phyloP scores from a whole-genome alignment of 2,113 vertebrate species.

The Tretioscincus oriximinensis region DNA sequence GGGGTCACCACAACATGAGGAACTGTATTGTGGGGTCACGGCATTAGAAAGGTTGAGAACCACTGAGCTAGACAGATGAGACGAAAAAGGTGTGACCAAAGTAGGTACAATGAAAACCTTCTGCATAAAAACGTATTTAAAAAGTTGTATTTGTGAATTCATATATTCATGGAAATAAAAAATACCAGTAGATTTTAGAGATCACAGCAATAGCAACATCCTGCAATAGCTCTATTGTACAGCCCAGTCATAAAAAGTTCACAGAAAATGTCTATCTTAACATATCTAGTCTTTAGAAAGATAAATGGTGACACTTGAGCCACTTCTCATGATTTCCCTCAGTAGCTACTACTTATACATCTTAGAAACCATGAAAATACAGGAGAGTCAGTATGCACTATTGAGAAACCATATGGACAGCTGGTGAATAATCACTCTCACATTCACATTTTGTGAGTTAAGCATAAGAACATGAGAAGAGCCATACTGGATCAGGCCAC shows the following conservation, averaged over 20 bases:
- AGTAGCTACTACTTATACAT: constrained; percentile 4
- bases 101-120: neutral
- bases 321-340: constrained; percentile 2
- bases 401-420: neutral
- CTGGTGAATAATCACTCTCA: constrained; percentile 21
- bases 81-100: too few species aligned
- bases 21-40: too few species aligned
- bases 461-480: too few species aligned
- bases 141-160: neutral
- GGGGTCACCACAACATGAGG: too few species aligned
- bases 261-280: neutral
- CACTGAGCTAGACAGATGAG: too few species aligned
- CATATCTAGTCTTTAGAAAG: neutral
- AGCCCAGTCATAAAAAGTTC: neutral
- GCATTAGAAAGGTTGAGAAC: too few species aligned
- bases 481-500: too few species aligned
- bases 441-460: constrained; percentile 13
- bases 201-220: neutral
- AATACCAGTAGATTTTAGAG: neutral
- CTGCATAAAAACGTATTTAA: neutral
- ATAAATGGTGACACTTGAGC: neutral
- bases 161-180: neutral
- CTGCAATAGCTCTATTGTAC: neutral
- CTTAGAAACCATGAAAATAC: constrained; percentile 3
- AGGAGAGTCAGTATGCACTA: neutral